Evolutionary conservation across 1,140 invertebrate species (phyloP), one percentile per base, ranked within the genome.

Genomic region (Drosophila baimaii): DNA sequence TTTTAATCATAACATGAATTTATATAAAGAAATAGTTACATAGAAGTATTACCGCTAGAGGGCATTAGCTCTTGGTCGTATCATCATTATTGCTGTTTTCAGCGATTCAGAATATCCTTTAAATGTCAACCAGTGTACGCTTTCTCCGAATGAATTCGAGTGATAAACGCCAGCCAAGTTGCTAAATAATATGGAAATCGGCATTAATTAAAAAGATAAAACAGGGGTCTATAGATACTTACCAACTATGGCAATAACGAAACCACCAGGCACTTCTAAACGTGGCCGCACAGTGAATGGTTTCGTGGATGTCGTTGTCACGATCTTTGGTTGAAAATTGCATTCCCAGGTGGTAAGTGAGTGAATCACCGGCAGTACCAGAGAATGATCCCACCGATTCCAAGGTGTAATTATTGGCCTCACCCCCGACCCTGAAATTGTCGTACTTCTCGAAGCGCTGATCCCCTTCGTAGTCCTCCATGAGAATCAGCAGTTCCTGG

Each of bases 61-160:
- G 5, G 1, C 15, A 29, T 5, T 29, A 19, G 47, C 25, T 19
- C 6, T 51, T 19, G 51, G 51, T 0, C 51, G 29, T 21, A 52
- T 52, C 51, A 52, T 52, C 51, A 52, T 52, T 33, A 52, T 10
- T 52, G 51, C 51, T 10, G 51, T 35, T 10, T 52, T 52, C 13
- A 52, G 19, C 0, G 19, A 52, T 5, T 21, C 4, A 35, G 21
- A 2, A 33, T 19, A 51, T 13, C 12, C 12, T 3, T 19, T 51
- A 29, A 51, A 31, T 10, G 2, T 15, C 4, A 15, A 9, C 49
- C 49, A 51, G 17, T 31, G 29, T 15, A 51, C 27, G 27, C 17
- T 52, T 5, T 6, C 21, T 33, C 49, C 47, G 21, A 21, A 52
- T 7, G 12, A 13, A 7, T 12, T 19, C 19, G 31, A 3, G 0